A percentile compares a stretch with the other conserved stretches of the same genome.
Conservation (phyloP, 2,797 vertebrate genomes). For the Crocodylus rhombifer region DNA sequence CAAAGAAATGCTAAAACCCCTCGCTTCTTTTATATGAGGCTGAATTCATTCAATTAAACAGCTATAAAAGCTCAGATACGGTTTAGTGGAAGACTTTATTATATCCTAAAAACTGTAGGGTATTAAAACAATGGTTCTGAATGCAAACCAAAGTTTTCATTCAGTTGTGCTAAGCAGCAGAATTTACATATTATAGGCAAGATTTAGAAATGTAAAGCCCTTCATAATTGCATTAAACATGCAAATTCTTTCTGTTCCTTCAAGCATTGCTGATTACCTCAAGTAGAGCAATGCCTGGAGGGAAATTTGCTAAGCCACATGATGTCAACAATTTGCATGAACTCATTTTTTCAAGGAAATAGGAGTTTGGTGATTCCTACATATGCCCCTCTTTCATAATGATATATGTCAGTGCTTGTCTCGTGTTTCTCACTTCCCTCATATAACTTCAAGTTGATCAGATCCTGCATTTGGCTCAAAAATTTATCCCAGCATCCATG, state of each 20-base stretch:
- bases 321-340: constrained; percentile 56
- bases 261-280: constrained; percentile 70
- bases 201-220: constrained; percentile 60
- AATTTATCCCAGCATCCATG: accelerated
- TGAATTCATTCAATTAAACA: constrained; percentile 83
- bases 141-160: constrained; percentile 73
- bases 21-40: constrained; percentile 78
- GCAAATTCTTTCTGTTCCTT: constrained; percentile 66
- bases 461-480: accelerated
- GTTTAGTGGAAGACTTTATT: constrained; percentile 77
- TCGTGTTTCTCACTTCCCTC: background rate
- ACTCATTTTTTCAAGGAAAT: constrained; percentile 22
- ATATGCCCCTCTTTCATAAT: background rate
- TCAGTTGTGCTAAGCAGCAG: constrained; percentile 70
- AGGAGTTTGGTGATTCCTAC: background rate
- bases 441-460: background rate
- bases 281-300: constrained; percentile 66
- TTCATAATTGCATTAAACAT: constrained; percentile 81
- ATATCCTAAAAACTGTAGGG: constrained; percentile 62
- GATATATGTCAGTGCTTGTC: accelerated
- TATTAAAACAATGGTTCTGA: constrained; percentile 76
- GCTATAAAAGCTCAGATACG: constrained; percentile 77
- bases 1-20: constrained; percentile 74
- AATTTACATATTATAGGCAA: constrained; percentile 73
- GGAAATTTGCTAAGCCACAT: constrained; percentile 65